These are phyloP conservation scores for Octopus sinensis DNA, from an alignment of 1,140 invertebrate genomes.

Conservation along the genomic window DNA sequence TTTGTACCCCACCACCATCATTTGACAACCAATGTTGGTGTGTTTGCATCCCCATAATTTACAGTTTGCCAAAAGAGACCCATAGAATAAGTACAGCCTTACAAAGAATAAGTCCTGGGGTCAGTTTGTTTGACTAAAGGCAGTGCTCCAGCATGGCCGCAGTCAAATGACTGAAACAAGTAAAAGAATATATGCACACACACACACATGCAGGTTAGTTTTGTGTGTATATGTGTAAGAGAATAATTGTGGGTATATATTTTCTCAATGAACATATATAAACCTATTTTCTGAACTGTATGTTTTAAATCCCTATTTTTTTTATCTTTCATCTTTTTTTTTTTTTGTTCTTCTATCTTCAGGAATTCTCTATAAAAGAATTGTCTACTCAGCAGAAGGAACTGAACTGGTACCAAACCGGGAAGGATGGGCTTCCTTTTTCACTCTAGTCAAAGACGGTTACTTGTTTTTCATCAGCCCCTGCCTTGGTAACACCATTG, in stretches of 20 bases:
- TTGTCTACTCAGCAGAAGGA: constrained; percentile 24
- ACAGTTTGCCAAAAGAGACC: no score
- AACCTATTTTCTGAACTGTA: neutral
- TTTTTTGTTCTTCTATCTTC: constrained; percentile 20
- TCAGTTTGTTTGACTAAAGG: no score
- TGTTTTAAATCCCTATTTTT: neutral
- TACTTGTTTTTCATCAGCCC: constrained; percentile 42
- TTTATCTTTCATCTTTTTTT: neutral
- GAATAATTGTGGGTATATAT: neutral
- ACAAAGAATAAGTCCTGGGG: no score
- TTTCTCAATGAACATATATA: neutral
- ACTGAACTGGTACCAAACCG: constrained; percentile 28
- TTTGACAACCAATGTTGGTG: no score
- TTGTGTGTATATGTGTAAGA: neutral
- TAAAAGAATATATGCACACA: neutral
- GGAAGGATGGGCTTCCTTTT: constrained; percentile 30
- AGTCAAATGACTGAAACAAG: neutral
- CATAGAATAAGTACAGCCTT: no score
- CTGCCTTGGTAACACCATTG: constrained; percentile 31
- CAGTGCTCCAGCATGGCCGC: no score
- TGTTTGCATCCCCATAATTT: no score
- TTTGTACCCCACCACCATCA: no score
- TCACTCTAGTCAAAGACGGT: constrained; percentile 36
- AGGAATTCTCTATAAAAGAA: constrained; percentile 33
- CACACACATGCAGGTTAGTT: neutral